Percentiles rank a stretch among this genome's conserved stretches.
phyloP scores from a whole-genome alignment of 2,797 vertebrate species.

The Rhinoraja longicauda region DNA sequence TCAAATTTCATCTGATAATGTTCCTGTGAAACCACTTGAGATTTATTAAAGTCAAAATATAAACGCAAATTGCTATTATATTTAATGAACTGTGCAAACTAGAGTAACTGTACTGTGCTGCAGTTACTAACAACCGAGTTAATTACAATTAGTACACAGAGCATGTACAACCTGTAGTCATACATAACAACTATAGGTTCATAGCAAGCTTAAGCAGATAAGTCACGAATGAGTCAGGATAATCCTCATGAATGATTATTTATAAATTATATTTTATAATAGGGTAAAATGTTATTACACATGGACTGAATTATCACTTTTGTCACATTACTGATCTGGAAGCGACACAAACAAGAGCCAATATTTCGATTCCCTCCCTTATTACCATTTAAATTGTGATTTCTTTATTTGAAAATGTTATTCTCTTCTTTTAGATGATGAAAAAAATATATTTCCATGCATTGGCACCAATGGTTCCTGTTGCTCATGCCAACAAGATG shows the following conservation, averaged over 20 bases:
- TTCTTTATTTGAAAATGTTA: neutral
- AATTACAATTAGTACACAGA: neutral
- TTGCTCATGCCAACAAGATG: neutral
- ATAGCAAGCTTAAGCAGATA: neutral
- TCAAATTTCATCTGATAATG: neutral
- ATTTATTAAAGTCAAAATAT: neutral
- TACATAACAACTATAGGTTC: neutral
- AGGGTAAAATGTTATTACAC: constrained; percentile 12
- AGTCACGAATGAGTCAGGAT: neutral
- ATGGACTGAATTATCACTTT: constrained; percentile 11
- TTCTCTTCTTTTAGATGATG: neutral
- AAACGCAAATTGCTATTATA: neutral
- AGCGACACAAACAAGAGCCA: neutral
- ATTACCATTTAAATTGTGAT: constrained; percentile 28
- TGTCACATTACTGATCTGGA: neutral
- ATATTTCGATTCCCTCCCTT: constrained; percentile 1
- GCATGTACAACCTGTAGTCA: neutral
- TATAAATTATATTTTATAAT: neutral
- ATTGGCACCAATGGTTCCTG: neutral
- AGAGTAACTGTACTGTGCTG: neutral
- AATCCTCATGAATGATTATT: constrained; percentile 11
- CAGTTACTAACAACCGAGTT: neutral
- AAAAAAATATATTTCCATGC: neutral
- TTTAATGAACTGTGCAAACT: neutral
- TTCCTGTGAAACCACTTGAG: neutral